phyloP scores from a whole-genome alignment of 2,797 vertebrate species.

The Borostomias antarcticus region DNA sequence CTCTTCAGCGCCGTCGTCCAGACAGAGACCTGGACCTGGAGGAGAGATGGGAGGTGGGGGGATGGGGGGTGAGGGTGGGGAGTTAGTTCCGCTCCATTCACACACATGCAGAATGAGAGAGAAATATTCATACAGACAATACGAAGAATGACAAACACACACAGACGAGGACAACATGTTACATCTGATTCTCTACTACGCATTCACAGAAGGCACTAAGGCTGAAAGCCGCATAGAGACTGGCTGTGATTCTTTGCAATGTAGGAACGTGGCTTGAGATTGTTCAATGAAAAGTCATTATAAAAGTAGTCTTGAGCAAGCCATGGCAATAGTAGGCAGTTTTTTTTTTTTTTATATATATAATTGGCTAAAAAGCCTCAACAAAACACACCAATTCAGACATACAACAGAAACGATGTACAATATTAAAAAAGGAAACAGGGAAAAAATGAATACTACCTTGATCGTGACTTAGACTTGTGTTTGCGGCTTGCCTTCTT shows the following conservation, averaged over 20 bases:
- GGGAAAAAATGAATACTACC: slow-evolving; percentile 96
- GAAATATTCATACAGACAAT: too few species aligned
- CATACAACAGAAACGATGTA: slow-evolving; percentile 69
- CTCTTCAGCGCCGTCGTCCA: slow-evolving; percentile 94
- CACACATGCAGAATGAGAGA: slow-evolving; percentile 11
- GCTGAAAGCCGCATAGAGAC: neutral
- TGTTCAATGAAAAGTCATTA: neutral
- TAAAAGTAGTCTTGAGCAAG: slow-evolving; percentile 15
- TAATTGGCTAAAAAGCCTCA: slow-evolving; percentile 34
- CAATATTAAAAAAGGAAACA: slow-evolving; percentile 66
- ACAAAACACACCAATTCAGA: slow-evolving; percentile 63
- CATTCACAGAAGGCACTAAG: too few species aligned
- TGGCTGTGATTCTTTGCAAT: neutral
- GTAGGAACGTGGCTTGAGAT: neutral
- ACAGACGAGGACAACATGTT: slow-evolving; percentile 37
- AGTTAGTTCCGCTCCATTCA: slow-evolving; percentile 59
- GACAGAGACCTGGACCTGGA: slow-evolving; percentile 92
- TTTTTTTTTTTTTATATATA: neutral
- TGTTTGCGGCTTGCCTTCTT: slow-evolving; percentile 99
- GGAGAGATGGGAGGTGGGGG: slow-evolving; percentile 79
- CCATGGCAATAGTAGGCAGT: neutral
- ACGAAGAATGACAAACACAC: slow-evolving; percentile 29
- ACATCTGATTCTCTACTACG: too few species aligned
- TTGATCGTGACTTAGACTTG: slow-evolving; percentile 99
- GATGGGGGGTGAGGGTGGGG: slow-evolving; percentile 45